Base-by-base conservation (phyloP, 2,113 vertebrate species). In the Odocoileus hemionus region DNA sequence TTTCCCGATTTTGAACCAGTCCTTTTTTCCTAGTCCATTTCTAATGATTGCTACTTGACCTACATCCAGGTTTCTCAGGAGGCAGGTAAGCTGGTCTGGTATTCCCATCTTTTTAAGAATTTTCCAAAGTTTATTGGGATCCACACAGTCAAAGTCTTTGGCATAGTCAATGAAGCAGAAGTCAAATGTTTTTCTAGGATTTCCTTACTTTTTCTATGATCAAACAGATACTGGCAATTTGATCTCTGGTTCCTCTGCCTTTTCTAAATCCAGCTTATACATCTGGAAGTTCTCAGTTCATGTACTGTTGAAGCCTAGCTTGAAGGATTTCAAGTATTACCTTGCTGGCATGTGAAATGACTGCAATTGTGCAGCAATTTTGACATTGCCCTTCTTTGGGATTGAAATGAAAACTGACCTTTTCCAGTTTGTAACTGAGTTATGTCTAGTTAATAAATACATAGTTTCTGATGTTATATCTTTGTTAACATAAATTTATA, bases 401-500 rank as follows among this genome's bases (percentile, higher is more conserved):
- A 76, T 26, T 76, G 21, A 43, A 76, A 76, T 43, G 36, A 76
- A 76, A 76, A 43, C 23, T 26, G 11, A 76, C 70, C 36, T 76
- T 76, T 76, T 43, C 36, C 23, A 95, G 50, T 93, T 17, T 87
- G 7, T 88, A 43, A 80, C 79, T 93, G 30, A 97, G 79, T 90
- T 67, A 76, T 95, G 39, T 92, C 97, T 95, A 92, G 83, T 78
- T 55, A 78, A 88, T 86, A 89, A 95, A 91, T 84, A 45, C 0
- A 1, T 79, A 89, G 19, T 80, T 87, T 96, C 33, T 93, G 16
- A 76, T 92, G 15, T 79, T 79, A 39, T 28, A 70, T 94, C 12
- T 52, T 91, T 85, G 82, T 50, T 96, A 96, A 97, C 28, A 67
- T 94, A 45, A 91, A 82, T 87, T 88, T 15, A 83, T 50, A 85